phyloP scores from a whole-genome alignment of 2,888 invertebrate genomes.

The Aphodius granarius region DNA sequence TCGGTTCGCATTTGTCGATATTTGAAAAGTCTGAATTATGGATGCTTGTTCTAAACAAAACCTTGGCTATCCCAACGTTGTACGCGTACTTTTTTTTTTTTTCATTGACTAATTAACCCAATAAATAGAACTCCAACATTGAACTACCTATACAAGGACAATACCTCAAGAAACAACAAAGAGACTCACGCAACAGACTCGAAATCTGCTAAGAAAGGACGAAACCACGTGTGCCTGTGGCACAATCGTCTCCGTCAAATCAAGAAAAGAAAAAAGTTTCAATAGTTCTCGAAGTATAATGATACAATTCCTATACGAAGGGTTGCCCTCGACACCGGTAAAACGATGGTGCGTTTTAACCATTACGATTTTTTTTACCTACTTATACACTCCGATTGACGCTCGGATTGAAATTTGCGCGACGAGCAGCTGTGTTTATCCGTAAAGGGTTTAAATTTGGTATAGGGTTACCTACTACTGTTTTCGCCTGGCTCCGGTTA shows the following conservation, averaged over 20 bases:
- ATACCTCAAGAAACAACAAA: neutral
- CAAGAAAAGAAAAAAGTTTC: neutral
- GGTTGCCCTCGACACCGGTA: neutral
- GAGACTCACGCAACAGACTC: too few relatives aligned
- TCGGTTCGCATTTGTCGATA: neutral
- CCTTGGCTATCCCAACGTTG: too few relatives aligned
- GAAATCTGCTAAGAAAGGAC: neutral
- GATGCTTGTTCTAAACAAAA: too few relatives aligned
- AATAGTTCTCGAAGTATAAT: neutral
- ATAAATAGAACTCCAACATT: neutral
- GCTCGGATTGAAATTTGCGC: neutral
- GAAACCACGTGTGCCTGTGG: neutral
- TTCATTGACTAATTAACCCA: neutral
- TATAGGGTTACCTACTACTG: constrained; percentile 35
- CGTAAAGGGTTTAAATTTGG: constrained; percentile 39
- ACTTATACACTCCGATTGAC: neutral
- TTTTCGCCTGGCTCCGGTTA: neutral
- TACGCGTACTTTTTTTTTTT: too few relatives aligned
- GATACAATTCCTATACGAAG: neutral
- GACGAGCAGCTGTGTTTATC: constrained; percentile 37
- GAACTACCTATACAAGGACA: neutral
- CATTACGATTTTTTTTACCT: neutral
- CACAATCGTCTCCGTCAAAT: neutral
- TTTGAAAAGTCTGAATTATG: too few relatives aligned
- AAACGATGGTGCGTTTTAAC: neutral